These are phyloP conservation scores for Diorhabda carinulata DNA, from an alignment of 1,140 invertebrate species.

Conservation along the genomic window DNA sequence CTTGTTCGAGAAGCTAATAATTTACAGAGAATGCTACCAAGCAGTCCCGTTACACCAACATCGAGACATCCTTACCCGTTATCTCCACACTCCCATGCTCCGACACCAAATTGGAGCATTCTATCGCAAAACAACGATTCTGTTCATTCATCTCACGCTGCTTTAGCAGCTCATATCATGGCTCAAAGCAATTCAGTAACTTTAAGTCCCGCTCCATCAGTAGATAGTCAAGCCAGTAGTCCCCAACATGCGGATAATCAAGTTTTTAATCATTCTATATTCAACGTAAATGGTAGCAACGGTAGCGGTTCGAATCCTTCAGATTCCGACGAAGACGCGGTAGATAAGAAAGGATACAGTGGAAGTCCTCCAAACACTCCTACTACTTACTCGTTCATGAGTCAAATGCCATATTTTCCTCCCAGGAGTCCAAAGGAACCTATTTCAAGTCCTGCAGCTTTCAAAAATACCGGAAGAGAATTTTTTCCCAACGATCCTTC, in stretches of 20 bases:
- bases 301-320: conserved; percentile 63
- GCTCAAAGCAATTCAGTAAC: conserved; percentile 76
- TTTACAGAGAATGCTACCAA: conserved; percentile 70
- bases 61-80: conserved; percentile 70
- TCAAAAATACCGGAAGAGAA: conserved; percentile 53
- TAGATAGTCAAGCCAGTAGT: conserved; percentile 79
- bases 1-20: conserved; percentile 75
- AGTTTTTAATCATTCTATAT: conserved; percentile 44
- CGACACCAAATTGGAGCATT: conserved; percentile 71
- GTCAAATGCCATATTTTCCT: conserved; percentile 48
- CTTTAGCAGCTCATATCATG: conserved; percentile 64
- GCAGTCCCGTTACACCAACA: conserved; percentile 79
- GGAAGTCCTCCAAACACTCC: conserved; percentile 59
- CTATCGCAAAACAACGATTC: conserved; percentile 59
- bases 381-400: conserved; percentile 49
- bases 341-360: conserved; percentile 46
- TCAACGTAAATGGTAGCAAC: conserved; percentile 48
- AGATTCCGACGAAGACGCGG: conserved; percentile 68
- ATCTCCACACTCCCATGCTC: conserved; percentile 72
- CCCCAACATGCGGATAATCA: conserved; percentile 65
- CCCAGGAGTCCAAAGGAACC: conserved; percentile 49
- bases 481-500: conserved; percentile 72
- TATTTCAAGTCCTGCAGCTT: conserved; percentile 51
- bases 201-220: conserved; percentile 81
- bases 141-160: conserved; percentile 57